Evolutionary conservation across 2,797 vertebrate species (phyloP), one percentile per base, ranked within the genome.

Genomic region (Brotula barbata): DNA sequence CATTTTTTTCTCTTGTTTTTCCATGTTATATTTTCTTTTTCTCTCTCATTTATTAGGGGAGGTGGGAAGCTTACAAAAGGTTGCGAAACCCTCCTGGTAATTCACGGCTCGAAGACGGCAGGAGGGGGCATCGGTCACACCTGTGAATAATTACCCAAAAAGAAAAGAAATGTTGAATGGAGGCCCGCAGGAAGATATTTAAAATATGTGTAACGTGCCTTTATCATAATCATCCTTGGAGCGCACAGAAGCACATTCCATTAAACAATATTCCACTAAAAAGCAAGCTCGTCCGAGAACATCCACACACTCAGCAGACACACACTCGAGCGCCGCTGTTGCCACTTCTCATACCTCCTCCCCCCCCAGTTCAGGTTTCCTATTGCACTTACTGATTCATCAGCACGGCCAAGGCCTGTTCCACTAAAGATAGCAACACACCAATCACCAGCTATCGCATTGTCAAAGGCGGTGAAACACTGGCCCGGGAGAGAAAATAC

Each of bases 371-470:
- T 78, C 56, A 69, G 59, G 53, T 75, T 69, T 80, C 68, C 51
- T 63, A 44, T 73, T 59, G 25, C 68, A 61, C 61, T 54, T 39
- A 21, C 67, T 60, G 70, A 72, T 69, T 73, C 68, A 71, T 81
- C 70, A 78, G 79, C 68, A 72, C 70, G 65, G 72, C 56, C 46
- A 47, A 49, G 64, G 73, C 68, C 47, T 64, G 68, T 72, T 66
- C 74, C 41, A 58, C 71, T 68, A 82, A 85, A 83, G 71, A 88
- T 85, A 86, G 88, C 55, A 84, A 73, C 81, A 73, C 81, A 83
- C 86, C 88, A 87, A 89, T 88, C 82, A 90, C 55, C 54, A 42
- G 73, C 55, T 51, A 71, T 76, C 58, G 75, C 68, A 81, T 80
- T 89, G 84, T 88, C 77, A 71, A 63, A 68, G 56, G 57, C 46